Conservation (phyloP, 2,797 vertebrate genomes). For the Gobio occitaniae region DNA sequence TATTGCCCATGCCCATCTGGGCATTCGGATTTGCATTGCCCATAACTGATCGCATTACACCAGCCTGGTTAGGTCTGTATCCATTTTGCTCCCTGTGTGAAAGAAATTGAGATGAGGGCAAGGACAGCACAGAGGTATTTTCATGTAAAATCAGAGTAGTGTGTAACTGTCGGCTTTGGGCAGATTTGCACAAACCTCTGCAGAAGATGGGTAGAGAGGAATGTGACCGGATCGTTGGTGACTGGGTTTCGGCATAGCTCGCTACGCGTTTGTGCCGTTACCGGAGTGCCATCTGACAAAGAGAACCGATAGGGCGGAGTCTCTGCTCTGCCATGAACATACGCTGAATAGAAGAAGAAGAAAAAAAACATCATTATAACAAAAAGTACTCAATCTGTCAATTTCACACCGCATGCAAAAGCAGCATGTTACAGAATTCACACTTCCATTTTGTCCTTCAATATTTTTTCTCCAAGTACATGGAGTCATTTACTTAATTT, state of each 20-base stretch:
- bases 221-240: constrained; percentile 89
- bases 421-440: not conserved
- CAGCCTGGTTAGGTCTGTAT: constrained; percentile 86
- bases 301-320: constrained; percentile 95
- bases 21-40: constrained; percentile 80
- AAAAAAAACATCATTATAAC: not conserved
- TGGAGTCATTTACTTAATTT: not conserved
- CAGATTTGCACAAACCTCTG: constrained; percentile 82
- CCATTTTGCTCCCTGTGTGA: constrained; percentile 89
- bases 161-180: not conserved
- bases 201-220: constrained; percentile 94
- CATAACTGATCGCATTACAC: constrained; percentile 82
- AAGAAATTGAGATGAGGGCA: not conserved
- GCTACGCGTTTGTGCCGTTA: constrained; percentile 94
- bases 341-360: constrained; percentile 76
- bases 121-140: not conserved
- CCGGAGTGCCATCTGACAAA: constrained; percentile 92
- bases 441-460: not conserved
- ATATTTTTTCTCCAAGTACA: not conserved
- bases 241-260: constrained; percentile 90
- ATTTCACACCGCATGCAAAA: constrained; percentile 5
- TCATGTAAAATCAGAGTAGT: not conserved
- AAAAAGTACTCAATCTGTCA: not conserved
- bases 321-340: constrained; percentile 91
- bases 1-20: constrained; percentile 83